A percentile compares a stretch with the other conserved stretches of the same genome.
phyloP scores from a whole-genome alignment of 2,113 vertebrate genomes.

The Lepus europaeus region DNA sequence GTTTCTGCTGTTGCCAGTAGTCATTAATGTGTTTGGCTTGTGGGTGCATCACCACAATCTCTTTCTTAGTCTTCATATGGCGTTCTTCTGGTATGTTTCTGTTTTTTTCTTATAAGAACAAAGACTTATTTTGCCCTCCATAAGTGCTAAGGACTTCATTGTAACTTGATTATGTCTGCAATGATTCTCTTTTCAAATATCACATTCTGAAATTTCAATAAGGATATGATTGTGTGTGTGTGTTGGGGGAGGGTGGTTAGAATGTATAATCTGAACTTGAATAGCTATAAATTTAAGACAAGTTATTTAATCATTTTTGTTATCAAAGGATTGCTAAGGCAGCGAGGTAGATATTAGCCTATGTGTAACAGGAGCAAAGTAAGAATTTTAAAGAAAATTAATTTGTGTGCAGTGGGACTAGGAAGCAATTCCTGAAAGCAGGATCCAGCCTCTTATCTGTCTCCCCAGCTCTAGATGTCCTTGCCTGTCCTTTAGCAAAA shows the following conservation, averaged over 20 bases:
- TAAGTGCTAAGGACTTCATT: neutral
- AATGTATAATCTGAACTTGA: neutral
- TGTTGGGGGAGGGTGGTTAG: neutral
- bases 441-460: too few relatives aligned
- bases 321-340: too few relatives aligned
- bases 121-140: accelerated
- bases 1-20: neutral
- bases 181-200: neutral
- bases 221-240: neutral
- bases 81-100: neutral
- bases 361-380: too few relatives aligned
- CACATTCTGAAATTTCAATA: neutral
- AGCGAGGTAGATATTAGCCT: too few relatives aligned
- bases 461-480: too few relatives aligned
- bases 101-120: neutral
- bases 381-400: too few relatives aligned
- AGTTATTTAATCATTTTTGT: neutral
- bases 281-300: neutral
- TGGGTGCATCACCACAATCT: neutral
- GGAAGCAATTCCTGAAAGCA: too few relatives aligned
- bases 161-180: neutral
- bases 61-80: neutral
- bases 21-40: neutral
- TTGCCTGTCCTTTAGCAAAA: too few relatives aligned
- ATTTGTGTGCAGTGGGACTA: too few relatives aligned